Percentiles rank a stretch among this genome's conserved stretches.
phyloP scores from a whole-genome alignment of 2,113 vertebrate genomes.

The Muntiacus reevesi region DNA sequence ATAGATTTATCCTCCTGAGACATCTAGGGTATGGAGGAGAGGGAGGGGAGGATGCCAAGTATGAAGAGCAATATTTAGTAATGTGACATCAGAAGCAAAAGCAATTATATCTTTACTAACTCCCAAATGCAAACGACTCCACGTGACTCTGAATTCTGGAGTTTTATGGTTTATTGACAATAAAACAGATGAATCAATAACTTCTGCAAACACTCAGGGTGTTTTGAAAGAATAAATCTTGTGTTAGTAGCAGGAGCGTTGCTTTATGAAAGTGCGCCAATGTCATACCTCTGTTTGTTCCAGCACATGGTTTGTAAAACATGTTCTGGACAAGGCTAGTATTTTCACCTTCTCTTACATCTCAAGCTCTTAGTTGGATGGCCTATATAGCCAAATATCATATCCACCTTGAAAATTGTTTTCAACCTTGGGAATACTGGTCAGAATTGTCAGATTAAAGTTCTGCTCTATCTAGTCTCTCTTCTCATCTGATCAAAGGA shows the following conservation, averaged over 20 bases:
- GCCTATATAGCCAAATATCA: not conserved
- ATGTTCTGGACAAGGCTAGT: not conserved
- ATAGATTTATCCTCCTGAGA: conserved; percentile 57
- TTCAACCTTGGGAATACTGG: not conserved
- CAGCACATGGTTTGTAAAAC: not conserved
- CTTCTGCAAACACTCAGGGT: not conserved
- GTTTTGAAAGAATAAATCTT: not conserved
- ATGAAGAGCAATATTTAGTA: conserved; percentile 14
- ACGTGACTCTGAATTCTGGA: conserved; percentile 17
- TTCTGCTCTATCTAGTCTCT: not conserved
- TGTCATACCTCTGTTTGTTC: not conserved
- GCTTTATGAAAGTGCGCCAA: not conserved
- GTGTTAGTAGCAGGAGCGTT: not conserved
- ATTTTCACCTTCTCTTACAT: not conserved
- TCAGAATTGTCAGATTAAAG: not conserved
- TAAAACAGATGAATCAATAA: conserved; percentile 25
- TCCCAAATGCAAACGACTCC: conserved; percentile 17
- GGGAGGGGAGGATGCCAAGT: not conserved
- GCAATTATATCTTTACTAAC: conserved; percentile 41
- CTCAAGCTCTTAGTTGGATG: not conserved
- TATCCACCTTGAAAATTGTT: not conserved
- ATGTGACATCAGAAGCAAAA: conserved; percentile 35
- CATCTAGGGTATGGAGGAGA: not conserved
- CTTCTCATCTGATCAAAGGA: not conserved
- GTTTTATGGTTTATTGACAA: not conserved